A percentile compares a stretch with the other conserved stretches of the same genome.
Conservation (phyloP, 2,113 vertebrate species). For the Prunella fulvescens region DNA sequence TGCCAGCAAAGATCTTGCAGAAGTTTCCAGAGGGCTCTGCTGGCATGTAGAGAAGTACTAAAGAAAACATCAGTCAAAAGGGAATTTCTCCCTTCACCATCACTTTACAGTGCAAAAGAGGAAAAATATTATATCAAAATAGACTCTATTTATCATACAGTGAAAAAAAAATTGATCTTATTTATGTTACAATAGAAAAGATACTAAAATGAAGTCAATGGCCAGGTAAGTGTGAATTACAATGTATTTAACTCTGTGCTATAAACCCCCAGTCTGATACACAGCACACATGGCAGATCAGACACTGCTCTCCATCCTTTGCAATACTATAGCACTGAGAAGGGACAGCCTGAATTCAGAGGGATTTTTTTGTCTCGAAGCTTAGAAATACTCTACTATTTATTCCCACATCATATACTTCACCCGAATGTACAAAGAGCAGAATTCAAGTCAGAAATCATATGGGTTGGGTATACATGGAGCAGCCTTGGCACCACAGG, state of each 20-base stretch:
- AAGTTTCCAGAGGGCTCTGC: neutral
- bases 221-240: neutral
- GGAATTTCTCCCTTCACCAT: neutral
- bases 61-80: neutral
- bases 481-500: neutral
- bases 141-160: neutral
- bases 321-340: neutral
- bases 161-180: neutral
- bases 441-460: neutral
- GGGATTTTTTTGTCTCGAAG: neutral
- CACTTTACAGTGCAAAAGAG: neutral
- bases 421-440: neutral
- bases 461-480: fast-evolving
- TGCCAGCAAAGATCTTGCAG: neutral
- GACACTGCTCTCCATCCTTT: neutral
- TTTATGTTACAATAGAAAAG: neutral
- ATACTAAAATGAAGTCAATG: neutral
- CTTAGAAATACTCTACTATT: neutral
- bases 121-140: neutral
- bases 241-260: neutral
- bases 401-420: neutral
- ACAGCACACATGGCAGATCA: neutral
- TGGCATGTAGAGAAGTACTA: neutral
- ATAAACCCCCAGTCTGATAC: fast-evolving
- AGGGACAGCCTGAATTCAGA: neutral